phyloP scores from a whole-genome alignment of 2,113 vertebrate species.

The Puma concolor region DNA sequence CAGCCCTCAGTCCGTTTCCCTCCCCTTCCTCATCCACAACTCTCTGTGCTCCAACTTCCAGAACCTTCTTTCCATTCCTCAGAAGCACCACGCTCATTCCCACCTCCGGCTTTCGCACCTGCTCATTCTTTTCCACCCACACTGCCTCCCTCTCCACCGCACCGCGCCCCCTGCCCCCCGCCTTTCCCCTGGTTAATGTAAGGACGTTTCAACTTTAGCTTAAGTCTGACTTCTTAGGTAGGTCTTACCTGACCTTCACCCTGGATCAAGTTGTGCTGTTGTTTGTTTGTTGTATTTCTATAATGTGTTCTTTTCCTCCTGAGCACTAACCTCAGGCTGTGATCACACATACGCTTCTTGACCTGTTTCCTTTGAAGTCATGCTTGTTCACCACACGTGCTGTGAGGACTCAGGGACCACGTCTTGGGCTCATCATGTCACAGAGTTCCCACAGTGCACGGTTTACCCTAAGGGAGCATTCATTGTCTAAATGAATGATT shows the following conservation, averaged over 20 bases:
- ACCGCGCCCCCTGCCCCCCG: too few species aligned
- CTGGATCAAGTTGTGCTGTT: not conserved
- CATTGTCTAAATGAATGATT: not conserved
- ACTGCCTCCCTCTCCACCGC: not conserved
- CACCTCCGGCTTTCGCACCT: not conserved
- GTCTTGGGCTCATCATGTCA: fast-evolving
- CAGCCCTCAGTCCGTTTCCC: not conserved
- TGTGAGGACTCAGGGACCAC: fast-evolving
- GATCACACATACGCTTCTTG: not conserved
- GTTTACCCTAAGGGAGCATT: not conserved
- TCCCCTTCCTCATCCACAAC: not conserved
- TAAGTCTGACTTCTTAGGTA: not conserved
- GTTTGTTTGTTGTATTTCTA: not conserved
- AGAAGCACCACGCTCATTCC: not conserved
- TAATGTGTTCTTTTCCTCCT: not conserved
- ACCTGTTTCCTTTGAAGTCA: too few species aligned
- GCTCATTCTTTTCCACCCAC: not conserved
- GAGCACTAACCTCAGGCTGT: too few species aligned
- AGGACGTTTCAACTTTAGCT: not conserved
- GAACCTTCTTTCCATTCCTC: not conserved
- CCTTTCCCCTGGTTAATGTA: not conserved
- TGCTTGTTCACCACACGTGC: not conserved
- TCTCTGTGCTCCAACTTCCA: not conserved
- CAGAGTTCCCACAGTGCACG: not conserved
- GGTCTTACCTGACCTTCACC: too few species aligned